phyloP scores from a whole-genome alignment of 1,140 invertebrate genomes.

The Eriocheir sinensis region DNA sequence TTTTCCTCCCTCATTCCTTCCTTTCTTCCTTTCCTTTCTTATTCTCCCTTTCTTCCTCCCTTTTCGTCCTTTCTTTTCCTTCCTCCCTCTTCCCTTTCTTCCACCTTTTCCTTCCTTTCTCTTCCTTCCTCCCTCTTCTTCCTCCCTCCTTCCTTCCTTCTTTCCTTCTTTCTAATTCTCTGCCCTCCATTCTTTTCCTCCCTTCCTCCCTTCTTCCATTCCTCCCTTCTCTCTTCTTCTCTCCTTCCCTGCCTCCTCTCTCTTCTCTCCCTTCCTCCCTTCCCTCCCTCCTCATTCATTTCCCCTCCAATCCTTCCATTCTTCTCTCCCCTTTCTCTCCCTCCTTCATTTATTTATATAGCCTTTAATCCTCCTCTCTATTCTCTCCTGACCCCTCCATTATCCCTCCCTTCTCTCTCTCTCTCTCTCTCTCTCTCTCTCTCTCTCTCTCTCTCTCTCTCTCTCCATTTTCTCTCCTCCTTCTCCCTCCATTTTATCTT shows the following conservation, averaged over 20 bases:
- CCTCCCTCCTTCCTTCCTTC: neutral
- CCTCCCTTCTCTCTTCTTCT: neutral
- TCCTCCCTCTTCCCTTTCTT: conserved; percentile 4
- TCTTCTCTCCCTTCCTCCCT: too few species aligned
- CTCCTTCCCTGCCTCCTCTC: neutral
- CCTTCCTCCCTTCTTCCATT: neutral
- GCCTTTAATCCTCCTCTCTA: conserved; percentile 13
- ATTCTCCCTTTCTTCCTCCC: neutral
- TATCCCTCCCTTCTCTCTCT: neutral
- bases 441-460: neutral
- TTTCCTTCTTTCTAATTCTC: too few species aligned
- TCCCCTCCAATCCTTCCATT: neutral
- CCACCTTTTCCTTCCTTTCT: neutral
- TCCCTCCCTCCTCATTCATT: neutral
- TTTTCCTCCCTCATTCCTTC: too few species aligned
- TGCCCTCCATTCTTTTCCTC: too few species aligned
- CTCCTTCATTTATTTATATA: conserved; percentile 26
- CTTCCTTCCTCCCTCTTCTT: conserved; percentile 19
- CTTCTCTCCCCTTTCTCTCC: too few species aligned
- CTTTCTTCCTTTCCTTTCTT: too few species aligned
- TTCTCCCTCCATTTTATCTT: neutral
- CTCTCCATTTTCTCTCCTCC: neutral
- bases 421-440: neutral
- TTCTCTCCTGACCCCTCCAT: neutral
- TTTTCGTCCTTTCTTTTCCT: neutral